phyloP scores from a whole-genome alignment of 2,888 invertebrate genomes.

The Allophyes oxyacanthae region DNA sequence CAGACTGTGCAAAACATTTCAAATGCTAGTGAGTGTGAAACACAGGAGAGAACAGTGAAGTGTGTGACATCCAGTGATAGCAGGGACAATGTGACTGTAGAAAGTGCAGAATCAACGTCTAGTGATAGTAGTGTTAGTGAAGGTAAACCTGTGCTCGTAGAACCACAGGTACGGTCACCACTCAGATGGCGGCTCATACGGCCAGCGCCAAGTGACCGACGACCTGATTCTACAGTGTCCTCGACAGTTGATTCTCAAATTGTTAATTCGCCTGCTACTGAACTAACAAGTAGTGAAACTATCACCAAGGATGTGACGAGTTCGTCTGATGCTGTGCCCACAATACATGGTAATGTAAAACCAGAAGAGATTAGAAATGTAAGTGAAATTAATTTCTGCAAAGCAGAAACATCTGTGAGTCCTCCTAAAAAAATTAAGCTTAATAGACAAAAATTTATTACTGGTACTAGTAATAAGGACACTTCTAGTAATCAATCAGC shows the following conservation, averaged over 20 bases:
- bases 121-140: constrained; percentile 85
- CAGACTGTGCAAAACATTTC: constrained; percentile 69
- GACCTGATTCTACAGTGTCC: constrained; percentile 86
- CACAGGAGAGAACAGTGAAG: constrained; percentile 80
- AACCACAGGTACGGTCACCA: constrained; percentile 74
- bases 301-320: constrained; percentile 84
- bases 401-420: constrained; percentile 85
- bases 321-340: constrained; percentile 82
- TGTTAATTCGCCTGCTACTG: constrained; percentile 65
- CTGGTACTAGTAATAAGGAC: constrained; percentile 66
- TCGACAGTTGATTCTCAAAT: constrained; percentile 81
- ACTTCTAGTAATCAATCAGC: constrained; percentile 57
- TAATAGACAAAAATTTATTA: constrained; percentile 79
- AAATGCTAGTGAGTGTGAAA: constrained; percentile 72
- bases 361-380: constrained; percentile 83
- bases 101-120: constrained; percentile 85
- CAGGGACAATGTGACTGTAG: constrained; percentile 81
- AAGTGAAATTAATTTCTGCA: constrained; percentile 86
- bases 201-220: constrained; percentile 77
- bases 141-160: constrained; percentile 64
- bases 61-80: constrained; percentile 84
- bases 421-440: constrained; percentile 85
- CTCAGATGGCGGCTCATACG: constrained; percentile 79
- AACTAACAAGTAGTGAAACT: constrained; percentile 71
- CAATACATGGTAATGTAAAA: constrained; percentile 78